These are phyloP conservation scores for Pseudolaguvia tuberculata DNA, from an alignment of 2,113 vertebrate species.

Conservation along the genomic window DNA sequence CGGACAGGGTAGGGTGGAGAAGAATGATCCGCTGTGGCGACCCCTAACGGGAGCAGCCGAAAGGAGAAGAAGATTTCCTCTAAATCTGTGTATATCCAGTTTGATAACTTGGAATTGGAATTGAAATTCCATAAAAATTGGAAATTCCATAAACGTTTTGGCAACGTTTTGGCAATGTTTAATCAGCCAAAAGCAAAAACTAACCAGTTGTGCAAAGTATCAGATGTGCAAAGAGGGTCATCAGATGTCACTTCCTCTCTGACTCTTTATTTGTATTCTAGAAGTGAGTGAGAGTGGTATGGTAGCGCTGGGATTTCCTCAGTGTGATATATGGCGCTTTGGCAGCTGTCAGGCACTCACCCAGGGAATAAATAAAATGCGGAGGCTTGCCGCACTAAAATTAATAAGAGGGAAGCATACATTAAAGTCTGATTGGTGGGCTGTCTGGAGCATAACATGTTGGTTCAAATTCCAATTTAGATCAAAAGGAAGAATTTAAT, in stretches of 20 bases:
- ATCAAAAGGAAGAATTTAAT: not conserved
- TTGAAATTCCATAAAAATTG: not conserved
- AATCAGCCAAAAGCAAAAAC: not conserved
- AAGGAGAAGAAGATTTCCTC: too few relatives aligned
- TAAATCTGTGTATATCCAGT: not conserved
- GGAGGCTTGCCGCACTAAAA: slow-evolving; percentile 48
- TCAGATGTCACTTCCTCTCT: slow-evolving; percentile 28
- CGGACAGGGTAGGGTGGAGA: too few relatives aligned
- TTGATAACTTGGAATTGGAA: not conserved
- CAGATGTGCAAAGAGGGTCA: too few relatives aligned
- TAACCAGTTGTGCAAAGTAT: too few relatives aligned
- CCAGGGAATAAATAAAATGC: slow-evolving; percentile 42
- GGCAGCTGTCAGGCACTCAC: slow-evolving; percentile 60
- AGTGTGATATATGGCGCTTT: slow-evolving; percentile 50
- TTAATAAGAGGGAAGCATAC: slow-evolving; percentile 53
- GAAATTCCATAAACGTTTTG: too few relatives aligned
- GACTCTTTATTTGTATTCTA: not conserved
- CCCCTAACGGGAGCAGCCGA: too few relatives aligned
- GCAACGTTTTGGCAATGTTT: not conserved
- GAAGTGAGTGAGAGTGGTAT: slow-evolving; percentile 5
- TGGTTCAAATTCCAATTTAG: slow-evolving; percentile 6
- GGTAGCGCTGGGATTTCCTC: slow-evolving; percentile 43
- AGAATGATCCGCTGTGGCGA: too few relatives aligned
- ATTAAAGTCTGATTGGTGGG: slow-evolving; percentile 30
- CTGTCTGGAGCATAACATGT: slow-evolving; percentile 27